phyloP scores from a whole-genome alignment of 2,113 vertebrate genomes.

The Fukomys damarensis region DNA sequence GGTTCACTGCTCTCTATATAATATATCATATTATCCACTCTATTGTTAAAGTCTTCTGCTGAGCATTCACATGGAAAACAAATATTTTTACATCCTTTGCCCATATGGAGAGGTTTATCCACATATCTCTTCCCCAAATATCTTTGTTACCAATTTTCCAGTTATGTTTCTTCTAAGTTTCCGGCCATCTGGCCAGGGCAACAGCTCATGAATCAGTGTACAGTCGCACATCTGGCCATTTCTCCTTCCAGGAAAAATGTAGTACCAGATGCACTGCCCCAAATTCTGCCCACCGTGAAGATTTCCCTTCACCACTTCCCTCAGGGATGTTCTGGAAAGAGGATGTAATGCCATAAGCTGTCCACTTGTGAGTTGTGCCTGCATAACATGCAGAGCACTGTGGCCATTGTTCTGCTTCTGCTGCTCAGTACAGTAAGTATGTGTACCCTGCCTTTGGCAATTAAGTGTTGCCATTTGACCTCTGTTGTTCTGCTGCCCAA shows the following conservation, averaged over 20 bases:
- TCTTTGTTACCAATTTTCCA: not conserved
- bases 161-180: not conserved
- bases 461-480: not conserved
- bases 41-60: not conserved
- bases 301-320: not conserved
- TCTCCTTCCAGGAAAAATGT: not conserved
- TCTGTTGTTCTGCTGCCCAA: not conserved
- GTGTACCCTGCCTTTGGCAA: not conserved
- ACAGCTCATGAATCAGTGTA: not conserved
- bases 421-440: not conserved
- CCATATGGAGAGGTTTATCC: not conserved
- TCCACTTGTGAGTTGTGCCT: not conserved
- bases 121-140: not conserved
- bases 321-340: not conserved
- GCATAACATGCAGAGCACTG: not conserved
- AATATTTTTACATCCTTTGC: not conserved
- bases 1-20: not conserved
- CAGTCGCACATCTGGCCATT: not conserved
- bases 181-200: not conserved
- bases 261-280: not conserved
- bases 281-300: not conserved
- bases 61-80: not conserved
- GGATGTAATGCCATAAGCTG: not conserved
- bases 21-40: not conserved
- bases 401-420: not conserved